These are phyloP conservation scores for Cherax destructor DNA, from an alignment of 1,140 invertebrate genomes.

Conservation along the genomic window DNA sequence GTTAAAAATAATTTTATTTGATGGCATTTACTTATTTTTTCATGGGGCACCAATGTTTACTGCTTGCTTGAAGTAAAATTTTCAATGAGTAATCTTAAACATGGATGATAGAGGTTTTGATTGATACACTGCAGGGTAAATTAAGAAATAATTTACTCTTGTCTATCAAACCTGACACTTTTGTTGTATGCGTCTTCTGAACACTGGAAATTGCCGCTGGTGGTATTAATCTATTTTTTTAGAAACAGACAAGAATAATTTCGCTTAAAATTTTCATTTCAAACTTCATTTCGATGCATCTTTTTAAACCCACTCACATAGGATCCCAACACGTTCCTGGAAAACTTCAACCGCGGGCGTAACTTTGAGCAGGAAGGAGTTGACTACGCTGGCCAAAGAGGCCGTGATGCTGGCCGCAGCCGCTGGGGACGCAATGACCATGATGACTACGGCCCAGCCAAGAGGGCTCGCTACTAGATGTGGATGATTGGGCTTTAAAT, in stretches of 20 bases:
- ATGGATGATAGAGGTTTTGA: not conserved
- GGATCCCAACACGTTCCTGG: constrained; percentile 69
- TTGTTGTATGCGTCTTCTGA: not conserved
- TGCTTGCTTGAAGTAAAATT: not conserved
- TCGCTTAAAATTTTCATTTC: constrained; percentile 11
- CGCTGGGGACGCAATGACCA: constrained; percentile 66
- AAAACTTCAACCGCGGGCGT: constrained; percentile 70
- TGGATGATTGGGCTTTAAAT: constrained; percentile 28
- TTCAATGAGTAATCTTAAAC: not conserved
- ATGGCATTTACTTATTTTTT: not conserved
- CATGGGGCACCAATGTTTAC: not conserved
- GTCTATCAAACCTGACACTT: not conserved
- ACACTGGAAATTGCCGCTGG: not conserved
- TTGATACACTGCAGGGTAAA: constrained; percentile 2
- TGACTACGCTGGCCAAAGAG: constrained; percentile 65
- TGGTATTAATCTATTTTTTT: not conserved
- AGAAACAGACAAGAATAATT: not conserved
- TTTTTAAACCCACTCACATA: constrained; percentile 66
- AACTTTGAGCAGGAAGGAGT: constrained; percentile 65
- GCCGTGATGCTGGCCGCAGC: constrained; percentile 65
- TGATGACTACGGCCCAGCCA: constrained; percentile 69
- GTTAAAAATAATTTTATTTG: not conserved
- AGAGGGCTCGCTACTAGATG: constrained; percentile 69
- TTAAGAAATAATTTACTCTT: constrained; percentile 1
- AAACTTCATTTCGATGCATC: constrained; percentile 66